These are phyloP conservation scores for Trypoxylus dichotomus DNA, from an alignment of 1,140 invertebrate genomes.

Conservation along the genomic window DNA sequence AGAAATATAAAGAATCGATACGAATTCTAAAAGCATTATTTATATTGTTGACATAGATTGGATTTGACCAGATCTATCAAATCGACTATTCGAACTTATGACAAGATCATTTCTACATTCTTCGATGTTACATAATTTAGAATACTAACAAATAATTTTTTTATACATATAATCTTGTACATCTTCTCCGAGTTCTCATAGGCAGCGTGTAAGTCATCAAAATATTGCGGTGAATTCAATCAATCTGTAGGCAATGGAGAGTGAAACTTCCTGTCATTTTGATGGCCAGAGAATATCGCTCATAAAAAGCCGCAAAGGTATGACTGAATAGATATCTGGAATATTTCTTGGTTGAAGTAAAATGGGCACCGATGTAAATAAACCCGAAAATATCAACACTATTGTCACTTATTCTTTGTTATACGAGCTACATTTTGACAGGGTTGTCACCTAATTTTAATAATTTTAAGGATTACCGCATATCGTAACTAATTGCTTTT, in stretches of 20 bases:
- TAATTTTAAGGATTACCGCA: neutral
- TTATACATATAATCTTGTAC: neutral
- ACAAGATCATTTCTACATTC: slow-evolving; percentile 1
- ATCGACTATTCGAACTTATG: neutral
- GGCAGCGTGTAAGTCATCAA: neutral
- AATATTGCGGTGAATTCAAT: neutral
- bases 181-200: neutral
- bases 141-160: neutral
- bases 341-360: neutral
- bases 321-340: neutral
- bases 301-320: neutral
- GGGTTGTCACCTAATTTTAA: neutral
- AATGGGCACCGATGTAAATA: neutral
- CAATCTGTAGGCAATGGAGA: neutral
- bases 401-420: no score
- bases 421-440: neutral
- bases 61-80: neutral
- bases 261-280: slow-evolving; percentile 6
- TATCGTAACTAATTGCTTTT: neutral
- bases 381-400: no score
- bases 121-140: neutral
- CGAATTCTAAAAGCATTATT: neutral
- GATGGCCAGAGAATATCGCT: neutral
- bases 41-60: neutral
- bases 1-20: no score